Evolutionary conservation across 2,888 invertebrate species (phyloP).

Genomic region (Amblyjoppa proteus): DNA sequence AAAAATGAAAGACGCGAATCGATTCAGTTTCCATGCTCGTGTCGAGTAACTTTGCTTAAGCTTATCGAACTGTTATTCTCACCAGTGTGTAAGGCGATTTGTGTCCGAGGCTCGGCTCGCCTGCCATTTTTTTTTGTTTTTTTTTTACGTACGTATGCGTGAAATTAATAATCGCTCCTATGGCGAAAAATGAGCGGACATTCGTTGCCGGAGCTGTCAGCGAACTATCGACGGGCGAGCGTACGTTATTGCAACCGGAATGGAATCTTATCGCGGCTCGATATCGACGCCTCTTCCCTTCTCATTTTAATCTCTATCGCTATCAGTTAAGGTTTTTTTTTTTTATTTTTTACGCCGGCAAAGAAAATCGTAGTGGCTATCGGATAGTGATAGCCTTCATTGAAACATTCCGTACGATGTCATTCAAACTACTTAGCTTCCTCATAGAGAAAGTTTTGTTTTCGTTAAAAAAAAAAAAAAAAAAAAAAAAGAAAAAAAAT

Average conservation of each 20-base stretch:
- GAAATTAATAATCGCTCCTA: background rate
- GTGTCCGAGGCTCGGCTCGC: slow-evolving; percentile 16
- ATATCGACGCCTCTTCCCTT: slow-evolving; percentile 33
- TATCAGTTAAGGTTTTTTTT: slow-evolving; percentile 23
- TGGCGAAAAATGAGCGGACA: background rate
- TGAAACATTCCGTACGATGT: too few species aligned
- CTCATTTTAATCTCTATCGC: slow-evolving; percentile 46
- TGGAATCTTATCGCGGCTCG: slow-evolving; percentile 46
- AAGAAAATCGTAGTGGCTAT: background rate
- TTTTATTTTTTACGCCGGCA: background rate
- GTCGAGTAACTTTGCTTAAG: background rate
- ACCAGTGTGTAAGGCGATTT: slow-evolving; percentile 46
- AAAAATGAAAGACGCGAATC: background rate
- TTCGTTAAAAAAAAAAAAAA: too few species aligned
- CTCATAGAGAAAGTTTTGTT: too few species aligned
- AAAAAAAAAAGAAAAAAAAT: too few species aligned
- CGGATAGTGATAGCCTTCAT: too few species aligned
- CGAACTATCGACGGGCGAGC: slow-evolving; percentile 33
- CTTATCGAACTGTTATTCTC: slow-evolving; percentile 12
- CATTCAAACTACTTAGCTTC: too few species aligned
- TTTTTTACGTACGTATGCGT: slow-evolving; percentile 1
- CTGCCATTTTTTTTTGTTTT: slow-evolving; percentile 37
- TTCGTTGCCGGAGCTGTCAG: slow-evolving; percentile 29
- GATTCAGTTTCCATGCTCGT: background rate
- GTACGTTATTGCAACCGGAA: background rate